Conservation (phyloP, 2,113 vertebrate genomes). For the Oncorhynchus gorbuscha region DNA sequence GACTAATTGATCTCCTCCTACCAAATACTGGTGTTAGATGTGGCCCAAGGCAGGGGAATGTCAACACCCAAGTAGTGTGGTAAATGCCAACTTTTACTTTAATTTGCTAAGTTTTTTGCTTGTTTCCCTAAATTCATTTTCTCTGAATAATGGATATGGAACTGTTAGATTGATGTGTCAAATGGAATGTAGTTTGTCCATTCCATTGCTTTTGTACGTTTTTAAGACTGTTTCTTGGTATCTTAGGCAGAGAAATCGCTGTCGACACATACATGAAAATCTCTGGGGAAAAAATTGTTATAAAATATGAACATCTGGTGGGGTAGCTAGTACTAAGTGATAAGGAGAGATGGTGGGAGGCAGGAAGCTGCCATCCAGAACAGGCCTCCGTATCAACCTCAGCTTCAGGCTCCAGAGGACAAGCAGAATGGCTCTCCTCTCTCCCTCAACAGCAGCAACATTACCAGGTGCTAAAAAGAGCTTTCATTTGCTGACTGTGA, state of each 20-base stretch:
- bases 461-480: constrained; percentile 34
- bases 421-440: not conserved
- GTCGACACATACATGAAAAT: not conserved
- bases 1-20: not conserved
- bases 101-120: not conserved
- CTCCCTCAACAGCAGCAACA: constrained; percentile 23
- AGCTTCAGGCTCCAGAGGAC: not conserved
- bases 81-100: not conserved
- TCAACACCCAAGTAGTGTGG: not conserved
- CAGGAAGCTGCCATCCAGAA: not conserved
- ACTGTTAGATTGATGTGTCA: no score
- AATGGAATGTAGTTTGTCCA: not conserved
- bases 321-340: not conserved
- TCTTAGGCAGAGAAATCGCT: not conserved
- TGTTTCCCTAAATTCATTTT: not conserved
- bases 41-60: not conserved
- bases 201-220: no score
- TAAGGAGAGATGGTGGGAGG: not conserved
- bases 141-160: no score
- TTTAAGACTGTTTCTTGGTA: not conserved
- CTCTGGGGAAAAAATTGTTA: not conserved
- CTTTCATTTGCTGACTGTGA: constrained; percentile 28
- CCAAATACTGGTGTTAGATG: not conserved
- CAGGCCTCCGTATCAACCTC: no score
- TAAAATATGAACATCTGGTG: not conserved